Evolutionary conservation across 2,888 invertebrate species (phyloP).

Genomic region (Andrena fulva): DNA sequence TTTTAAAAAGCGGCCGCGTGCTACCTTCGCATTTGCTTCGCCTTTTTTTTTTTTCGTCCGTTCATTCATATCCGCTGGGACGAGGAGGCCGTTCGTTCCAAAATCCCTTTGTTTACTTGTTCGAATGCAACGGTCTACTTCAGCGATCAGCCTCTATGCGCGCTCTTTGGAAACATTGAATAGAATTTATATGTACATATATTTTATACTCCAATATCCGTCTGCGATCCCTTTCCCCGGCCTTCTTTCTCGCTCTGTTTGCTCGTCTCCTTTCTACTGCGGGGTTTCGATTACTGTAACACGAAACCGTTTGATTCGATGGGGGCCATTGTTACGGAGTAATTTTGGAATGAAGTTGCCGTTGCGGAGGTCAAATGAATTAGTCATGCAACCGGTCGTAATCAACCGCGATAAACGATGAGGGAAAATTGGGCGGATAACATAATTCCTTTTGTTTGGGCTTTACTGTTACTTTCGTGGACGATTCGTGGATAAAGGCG

Average conservation of each 20-base stretch:
- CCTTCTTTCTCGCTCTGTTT: neutral
- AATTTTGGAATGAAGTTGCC: neutral
- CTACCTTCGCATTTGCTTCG: neutral
- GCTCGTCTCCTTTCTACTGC: neutral
- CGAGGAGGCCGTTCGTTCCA: neutral
- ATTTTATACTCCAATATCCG: neutral
- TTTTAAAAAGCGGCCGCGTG: neutral
- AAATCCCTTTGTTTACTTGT: neutral
- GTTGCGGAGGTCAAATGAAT: neutral
- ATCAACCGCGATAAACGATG: neutral
- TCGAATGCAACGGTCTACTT: neutral
- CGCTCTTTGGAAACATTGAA: constrained; percentile 8
- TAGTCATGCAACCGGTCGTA: neutral
- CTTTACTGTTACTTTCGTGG: constrained; percentile 22
- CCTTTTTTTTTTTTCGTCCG: neutral
- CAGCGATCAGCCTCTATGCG: neutral
- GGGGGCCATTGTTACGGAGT: neutral
- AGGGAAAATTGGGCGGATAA: neutral
- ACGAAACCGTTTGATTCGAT: neutral
- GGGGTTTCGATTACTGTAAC: neutral
- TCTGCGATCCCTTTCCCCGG: neutral
- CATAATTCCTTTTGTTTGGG: constrained; percentile 15
- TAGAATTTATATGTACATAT: neutral
- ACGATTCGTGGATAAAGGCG: constrained; percentile 25
- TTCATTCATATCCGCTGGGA: constrained; percentile 23